Evolutionary conservation across 2,888 invertebrate species (phyloP), one percentile per base, ranked within the genome.

Genomic region (Ophion slaviceki): DNA sequence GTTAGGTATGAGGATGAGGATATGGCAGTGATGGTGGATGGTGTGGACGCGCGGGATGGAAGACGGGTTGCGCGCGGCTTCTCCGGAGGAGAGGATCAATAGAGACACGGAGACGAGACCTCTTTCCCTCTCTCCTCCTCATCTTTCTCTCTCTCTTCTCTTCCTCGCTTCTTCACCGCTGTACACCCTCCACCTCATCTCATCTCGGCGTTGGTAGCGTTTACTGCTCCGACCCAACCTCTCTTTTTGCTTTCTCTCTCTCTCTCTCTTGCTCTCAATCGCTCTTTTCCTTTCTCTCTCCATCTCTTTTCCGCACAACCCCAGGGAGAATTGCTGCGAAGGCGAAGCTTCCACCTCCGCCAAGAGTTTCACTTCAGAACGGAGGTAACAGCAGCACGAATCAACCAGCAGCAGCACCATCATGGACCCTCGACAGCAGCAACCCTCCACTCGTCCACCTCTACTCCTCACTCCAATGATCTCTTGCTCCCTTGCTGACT

Each of bases 21-120:
- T 88, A 62, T 68, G 40, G 80, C 80, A 84, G 86, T 81, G 82
- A 74, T 82, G 88, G 89, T 89, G 89, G 89, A 88, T 89, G 85
- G 85, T 87, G 88, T 85, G 88, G 87, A 88, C 86, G 89, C 66
- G 82, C 88, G 89, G 91, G 90, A 90, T 91, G 91, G 91, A 92
- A 91, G 92, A 92, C 91, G 92, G 91, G 93, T 90, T 93, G 93
- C 94, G 93, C 93, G 93, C 93, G 93, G 91, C 93, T 93, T 91
- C 92, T 93, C 93, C 89, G 89, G 89, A 89, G 89, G 93, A 93
- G 93, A 93, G 93, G 93, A 94, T 93, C 93, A 94, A 94, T 94
- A 94, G 93, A 93, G 94, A 94, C 93, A 94, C 92, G 91, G 93
- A 92, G 93, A 93, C 93, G 93, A 93, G 93, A 93, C 92, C 93